Evolutionary conservation across 1,140 invertebrate species (phyloP), one percentile per base, ranked within the genome.

Genomic region (Pissodes strobi): DNA sequence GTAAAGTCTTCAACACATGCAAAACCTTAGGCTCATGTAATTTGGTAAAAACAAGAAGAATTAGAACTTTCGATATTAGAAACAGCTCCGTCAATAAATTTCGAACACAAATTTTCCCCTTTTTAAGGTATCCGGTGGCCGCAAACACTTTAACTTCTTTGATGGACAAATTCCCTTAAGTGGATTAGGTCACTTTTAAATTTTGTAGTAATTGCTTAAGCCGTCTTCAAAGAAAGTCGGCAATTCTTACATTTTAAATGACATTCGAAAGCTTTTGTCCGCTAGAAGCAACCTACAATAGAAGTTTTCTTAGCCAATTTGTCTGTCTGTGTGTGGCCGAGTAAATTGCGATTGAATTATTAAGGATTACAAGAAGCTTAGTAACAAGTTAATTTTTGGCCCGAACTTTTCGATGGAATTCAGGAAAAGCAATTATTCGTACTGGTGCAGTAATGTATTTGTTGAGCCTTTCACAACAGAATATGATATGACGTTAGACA

Each of bases 111-210:
- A 45, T 2, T 19, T 19, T 18, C 19, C 41, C 41, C 12, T 45
- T 15, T 45, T 45, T 45, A n/a, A n/a, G n/a, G n/a, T n/a, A 1
- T 39, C 18, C 17, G 19, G 41, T 45, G 19, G 41, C 41, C 5
- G 18, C 19, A 45, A 21, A 21, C 18, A 45, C 12, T 45, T 45
- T 21, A 10, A 12, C 41, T 3, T 8, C 41, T 45, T 18, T 19
- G 19, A 18, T 45, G 41, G 17, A n/a, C 23, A 3, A 51, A 51
- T 17, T 51, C 48, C 48, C 48, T 51, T 51, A 51, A 51, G 48
- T 25, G 48, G 48, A 51, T 51, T 51, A 51, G 48, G 48, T 18
- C 17, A 45, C 41, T 45, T 18, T 45, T 45, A 4, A 45, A 45
- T 45, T 45, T 45, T 45, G 41, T 12, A 45, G 41, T 45, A 45